A percentile compares a stretch with the other conserved stretches of the same genome.
Conservation (phyloP, 2,888 invertebrate species). For the Ptycholaimellus sp. region DNA sequence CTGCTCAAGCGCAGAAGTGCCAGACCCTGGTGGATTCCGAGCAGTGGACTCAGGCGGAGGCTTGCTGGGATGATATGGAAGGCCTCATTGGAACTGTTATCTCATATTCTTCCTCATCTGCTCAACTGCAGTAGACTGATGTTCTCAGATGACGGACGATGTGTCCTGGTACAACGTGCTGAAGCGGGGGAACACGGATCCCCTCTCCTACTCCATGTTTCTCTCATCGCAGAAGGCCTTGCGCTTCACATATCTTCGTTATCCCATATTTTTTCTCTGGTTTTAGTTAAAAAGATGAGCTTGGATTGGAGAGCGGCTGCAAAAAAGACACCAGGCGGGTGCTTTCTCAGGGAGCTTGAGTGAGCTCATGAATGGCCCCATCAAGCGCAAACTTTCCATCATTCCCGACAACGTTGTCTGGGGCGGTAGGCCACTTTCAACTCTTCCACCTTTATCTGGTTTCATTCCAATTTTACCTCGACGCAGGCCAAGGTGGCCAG, state of each 20-base stretch:
- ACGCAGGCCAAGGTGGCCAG: conserved; percentile 31
- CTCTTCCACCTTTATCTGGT: too few species aligned
- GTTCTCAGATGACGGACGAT: conserved; percentile 30
- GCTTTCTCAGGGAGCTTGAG: conserved; percentile 15
- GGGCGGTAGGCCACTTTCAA: too few species aligned
- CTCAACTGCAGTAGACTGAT: background rate
- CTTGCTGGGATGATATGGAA: conserved; percentile 43
- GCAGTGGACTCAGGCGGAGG: conserved; percentile 39
- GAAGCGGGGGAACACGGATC: conserved; percentile 14
- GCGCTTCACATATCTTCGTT: too few species aligned
- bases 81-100: conserved; percentile 30
- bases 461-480: too few species aligned
- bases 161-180: conserved; percentile 63
- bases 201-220: background rate
- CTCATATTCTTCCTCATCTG: background rate
- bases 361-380: conserved; percentile 45
- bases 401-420: conserved; percentile 43
- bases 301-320: conserved; percentile 11
- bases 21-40: conserved; percentile 31
- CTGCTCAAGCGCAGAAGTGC: conserved; percentile 8
- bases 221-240: too few species aligned
- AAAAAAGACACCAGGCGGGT: conserved; percentile 10
- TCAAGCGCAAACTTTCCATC: conserved; percentile 39
- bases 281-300: too few species aligned
- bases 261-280: too few species aligned